Evolutionary conservation across 1,140 invertebrate species (phyloP).

Genomic region (Linepithema humile): DNA sequence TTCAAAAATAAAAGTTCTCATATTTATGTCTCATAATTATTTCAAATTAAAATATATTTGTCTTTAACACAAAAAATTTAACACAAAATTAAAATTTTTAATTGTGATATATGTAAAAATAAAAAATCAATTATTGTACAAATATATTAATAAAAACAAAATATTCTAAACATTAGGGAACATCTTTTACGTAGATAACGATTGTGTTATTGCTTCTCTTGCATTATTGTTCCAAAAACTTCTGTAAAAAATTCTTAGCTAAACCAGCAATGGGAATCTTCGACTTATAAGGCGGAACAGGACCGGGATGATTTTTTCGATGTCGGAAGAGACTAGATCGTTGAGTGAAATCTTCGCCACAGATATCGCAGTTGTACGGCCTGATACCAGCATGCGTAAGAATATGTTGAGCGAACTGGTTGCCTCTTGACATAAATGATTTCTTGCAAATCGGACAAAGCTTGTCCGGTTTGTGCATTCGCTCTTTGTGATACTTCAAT

Average conservation of each 20-base stretch:
- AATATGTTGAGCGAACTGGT: conserved; percentile 88
- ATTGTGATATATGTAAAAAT: neutral
- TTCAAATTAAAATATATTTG: neutral
- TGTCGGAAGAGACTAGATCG: conserved; percentile 73
- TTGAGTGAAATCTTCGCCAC: conserved; percentile 80
- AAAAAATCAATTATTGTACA: neutral
- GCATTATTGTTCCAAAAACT: too few species aligned
- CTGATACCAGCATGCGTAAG: conserved; percentile 91
- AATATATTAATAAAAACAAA: neutral
- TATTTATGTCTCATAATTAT: neutral
- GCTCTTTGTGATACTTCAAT: conserved; percentile 65
- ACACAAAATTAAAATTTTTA: neutral
- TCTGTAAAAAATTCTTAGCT: conserved; percentile 62
- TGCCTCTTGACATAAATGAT: conserved; percentile 87
- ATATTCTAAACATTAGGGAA: neutral
- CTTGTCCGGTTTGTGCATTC: conserved; percentile 61
- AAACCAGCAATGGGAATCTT: conserved; percentile 63
- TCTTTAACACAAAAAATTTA: neutral
- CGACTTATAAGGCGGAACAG: neutral
- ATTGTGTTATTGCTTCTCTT: too few species aligned
- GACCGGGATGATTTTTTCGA: conserved; percentile 67
- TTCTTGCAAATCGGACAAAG: conserved; percentile 75
- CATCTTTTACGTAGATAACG: too few species aligned
- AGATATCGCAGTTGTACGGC: conserved; percentile 92
- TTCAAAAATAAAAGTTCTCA: neutral